Conservation (phyloP, 2,797 vertebrate species). For the Coilia nasus region DNA sequence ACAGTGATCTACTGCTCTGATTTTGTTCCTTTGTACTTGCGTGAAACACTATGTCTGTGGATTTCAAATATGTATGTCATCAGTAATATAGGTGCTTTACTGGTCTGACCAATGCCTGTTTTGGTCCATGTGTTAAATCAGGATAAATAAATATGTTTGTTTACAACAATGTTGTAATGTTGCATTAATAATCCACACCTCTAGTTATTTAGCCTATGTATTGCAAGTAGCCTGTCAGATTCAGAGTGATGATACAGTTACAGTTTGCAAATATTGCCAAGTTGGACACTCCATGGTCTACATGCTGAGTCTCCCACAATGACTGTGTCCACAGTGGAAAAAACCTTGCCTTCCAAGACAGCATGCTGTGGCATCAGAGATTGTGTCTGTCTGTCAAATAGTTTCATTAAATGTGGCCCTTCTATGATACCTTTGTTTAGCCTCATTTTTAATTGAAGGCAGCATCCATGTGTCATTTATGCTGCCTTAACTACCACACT, state of each 20-base stretch:
- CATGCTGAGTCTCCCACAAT: no score
- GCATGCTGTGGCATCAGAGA: no score
- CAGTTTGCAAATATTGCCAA: not conserved
- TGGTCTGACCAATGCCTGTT: constrained; percentile 75
- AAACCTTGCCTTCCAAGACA: no score
- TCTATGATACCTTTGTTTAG: no score
- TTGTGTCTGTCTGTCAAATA: no score
- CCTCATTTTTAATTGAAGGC: no score
- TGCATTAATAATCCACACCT: constrained; percentile 45
- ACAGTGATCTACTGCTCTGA: constrained; percentile 57
- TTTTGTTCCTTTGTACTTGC: constrained; percentile 58
- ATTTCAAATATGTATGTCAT: constrained; percentile 59
- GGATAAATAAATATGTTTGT: constrained; percentile 70
- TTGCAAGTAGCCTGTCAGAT: not conserved
- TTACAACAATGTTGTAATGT: constrained; percentile 61
- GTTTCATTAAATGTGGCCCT: no score
- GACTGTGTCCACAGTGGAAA: no score
- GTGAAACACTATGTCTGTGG: constrained; percentile 67
- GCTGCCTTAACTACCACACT: no score
- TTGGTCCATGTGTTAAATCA: constrained; percentile 76
- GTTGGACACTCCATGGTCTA: no score
- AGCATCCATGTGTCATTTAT: no score
- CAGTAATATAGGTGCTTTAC: constrained; percentile 72
- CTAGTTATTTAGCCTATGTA: not conserved
- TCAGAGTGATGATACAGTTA: not conserved